Evolutionary conservation across 2,888 invertebrate genomes (phyloP), one percentile per base, ranked within the genome.

Genomic region (Lepidonotus clava): DNA sequence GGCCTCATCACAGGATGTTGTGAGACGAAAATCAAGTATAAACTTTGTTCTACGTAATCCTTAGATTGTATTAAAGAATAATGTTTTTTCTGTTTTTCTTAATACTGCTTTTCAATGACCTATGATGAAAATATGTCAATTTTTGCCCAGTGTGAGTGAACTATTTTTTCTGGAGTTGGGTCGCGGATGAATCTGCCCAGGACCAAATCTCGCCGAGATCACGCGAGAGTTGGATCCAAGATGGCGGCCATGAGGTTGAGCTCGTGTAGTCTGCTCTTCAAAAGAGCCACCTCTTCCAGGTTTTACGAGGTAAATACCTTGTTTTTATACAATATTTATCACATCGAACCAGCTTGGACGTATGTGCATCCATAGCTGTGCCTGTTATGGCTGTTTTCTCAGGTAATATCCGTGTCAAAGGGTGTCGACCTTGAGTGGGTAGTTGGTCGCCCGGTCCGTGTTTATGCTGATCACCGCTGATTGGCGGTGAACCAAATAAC

Each of bases 211-310:
- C 66, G 66, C 66, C 28, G 46, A 28, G 66, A 66, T 66, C 21
- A 28, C 66, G 66, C 66, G 66, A 24, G 14, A 66, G n/a, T 61
- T 4, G n/a, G n/a, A 18, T 28, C n/a, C 76, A 76, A 38, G 4
- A 76, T 76, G 76, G 76, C 76, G 76, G 76, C 76, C 24, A 14
- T 76, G 8, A 18, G 40, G 76, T n/a, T 41, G 21, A 36, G 38
- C 21, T 4, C 40, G 28, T 38, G 38, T 21, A 18, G 76, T 18
- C 38, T 36, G 5, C 38, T 76, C 40, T 38, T 41, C 2, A 76
- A 41, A 40, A 40, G 24, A 40, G 24, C 38, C n/a, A 1, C 21
- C 38, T 76, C 41, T 38, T 34, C 38, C 36, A 18, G 28, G 36
- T 24, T 76, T 76, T 41, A 38, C 28, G 76, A n/a, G 40, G 76